Evolutionary conservation across 2,888 invertebrate genomes (phyloP).

Genomic region (Cheilosia variabilis): DNA sequence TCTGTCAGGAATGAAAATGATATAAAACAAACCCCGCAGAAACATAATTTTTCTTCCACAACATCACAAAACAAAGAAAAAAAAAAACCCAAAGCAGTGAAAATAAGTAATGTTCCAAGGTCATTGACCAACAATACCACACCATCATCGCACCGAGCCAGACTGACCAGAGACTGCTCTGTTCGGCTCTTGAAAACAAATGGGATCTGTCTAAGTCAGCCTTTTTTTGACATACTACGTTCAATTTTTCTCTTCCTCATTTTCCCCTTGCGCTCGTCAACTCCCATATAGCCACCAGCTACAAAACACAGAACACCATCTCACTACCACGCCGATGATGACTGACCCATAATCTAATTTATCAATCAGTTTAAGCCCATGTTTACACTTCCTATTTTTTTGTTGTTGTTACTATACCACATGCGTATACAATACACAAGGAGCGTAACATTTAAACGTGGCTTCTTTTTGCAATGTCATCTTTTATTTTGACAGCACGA

Average conservation of each 20-base stretch:
- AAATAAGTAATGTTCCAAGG: slow-evolving; percentile 70
- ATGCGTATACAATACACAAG: slow-evolving; percentile 29
- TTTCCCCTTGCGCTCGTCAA: slow-evolving; percentile 49
- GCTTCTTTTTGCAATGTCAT: slow-evolving; percentile 73
- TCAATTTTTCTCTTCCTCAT: slow-evolving; percentile 73
- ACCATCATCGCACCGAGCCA: slow-evolving; percentile 46
- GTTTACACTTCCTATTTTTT: slow-evolving; percentile 73
- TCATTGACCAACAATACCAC: slow-evolving; percentile 70
- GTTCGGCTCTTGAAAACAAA: slow-evolving; percentile 64
- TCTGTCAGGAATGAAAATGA: slow-evolving; percentile 72
- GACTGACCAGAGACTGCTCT: slow-evolving; percentile 67
- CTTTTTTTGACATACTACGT: slow-evolving; percentile 73
- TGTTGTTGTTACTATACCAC: slow-evolving; percentile 28
- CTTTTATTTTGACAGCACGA: slow-evolving; percentile 71
- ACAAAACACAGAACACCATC: slow-evolving; percentile 47
- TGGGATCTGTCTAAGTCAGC: slow-evolving; percentile 75
- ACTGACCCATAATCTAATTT: slow-evolving; percentile 75
- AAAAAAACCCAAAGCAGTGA: not conserved
- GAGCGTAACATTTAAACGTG: slow-evolving; percentile 26
- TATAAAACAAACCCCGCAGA: slow-evolving; percentile 65
- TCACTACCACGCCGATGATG: slow-evolving; percentile 38
- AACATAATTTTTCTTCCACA: slow-evolving; percentile 64
- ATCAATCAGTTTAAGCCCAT: slow-evolving; percentile 76
- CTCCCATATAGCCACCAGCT: slow-evolving; percentile 61
- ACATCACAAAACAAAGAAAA: not conserved